Evolutionary conservation across 2,113 vertebrate genomes (phyloP).

Genomic region (Austrofundulus limnaeus): DNA sequence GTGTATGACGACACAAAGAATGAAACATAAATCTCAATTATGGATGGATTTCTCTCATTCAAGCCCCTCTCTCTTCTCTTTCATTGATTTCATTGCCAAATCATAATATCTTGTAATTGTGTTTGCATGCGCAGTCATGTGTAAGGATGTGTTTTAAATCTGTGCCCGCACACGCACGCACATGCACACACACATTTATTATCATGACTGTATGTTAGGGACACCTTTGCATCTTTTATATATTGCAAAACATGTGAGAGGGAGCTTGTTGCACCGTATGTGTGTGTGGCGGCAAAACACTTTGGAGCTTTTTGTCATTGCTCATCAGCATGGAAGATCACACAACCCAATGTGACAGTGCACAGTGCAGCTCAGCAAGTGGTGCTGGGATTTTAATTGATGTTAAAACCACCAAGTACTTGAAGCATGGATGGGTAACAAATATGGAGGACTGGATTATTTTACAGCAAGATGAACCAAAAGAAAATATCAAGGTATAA

Average conservation of each 20-base stretch:
- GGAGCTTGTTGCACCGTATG: neutral
- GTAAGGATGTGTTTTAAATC: constrained; percentile 17
- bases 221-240: constrained; percentile 24
- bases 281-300: constrained; percentile 26
- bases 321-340: constrained; percentile 51
- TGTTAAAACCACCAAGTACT: constrained; percentile 62
- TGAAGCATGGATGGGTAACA: constrained; percentile 22
- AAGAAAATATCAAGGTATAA: neutral
- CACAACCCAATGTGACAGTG: constrained; percentile 61
- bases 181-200: constrained; percentile 13
- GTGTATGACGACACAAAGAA: constrained; percentile 59
- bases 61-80: constrained; percentile 30
- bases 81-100: constrained; percentile 47
- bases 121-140: constrained; percentile 50
- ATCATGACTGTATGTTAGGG: neutral
- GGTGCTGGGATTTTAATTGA: constrained; percentile 64
- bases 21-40: constrained; percentile 48
- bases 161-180: constrained; percentile 10
- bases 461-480: neutral
- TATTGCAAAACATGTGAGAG: neutral
- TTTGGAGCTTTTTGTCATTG: constrained; percentile 51
- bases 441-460: constrained; percentile 1
- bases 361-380: constrained; percentile 62
- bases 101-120: constrained; percentile 44
- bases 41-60: constrained; percentile 54